phyloP scores from a whole-genome alignment of 2,888 invertebrate species.

The Campoplex capitator region DNA sequence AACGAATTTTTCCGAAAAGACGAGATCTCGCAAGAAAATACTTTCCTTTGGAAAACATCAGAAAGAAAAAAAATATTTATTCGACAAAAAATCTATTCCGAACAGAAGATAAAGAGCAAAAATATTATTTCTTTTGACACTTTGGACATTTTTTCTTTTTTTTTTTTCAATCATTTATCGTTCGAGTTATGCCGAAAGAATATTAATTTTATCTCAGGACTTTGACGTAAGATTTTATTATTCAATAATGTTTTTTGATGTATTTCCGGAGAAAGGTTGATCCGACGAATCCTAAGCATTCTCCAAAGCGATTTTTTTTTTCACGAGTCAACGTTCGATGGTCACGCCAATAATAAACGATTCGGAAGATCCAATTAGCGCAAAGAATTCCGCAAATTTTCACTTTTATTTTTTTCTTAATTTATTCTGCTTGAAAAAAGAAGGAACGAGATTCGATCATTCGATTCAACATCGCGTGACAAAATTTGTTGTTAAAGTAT shows the following conservation, averaged over 20 bases:
- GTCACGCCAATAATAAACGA: background rate
- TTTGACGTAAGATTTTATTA: background rate
- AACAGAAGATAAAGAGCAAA: background rate
- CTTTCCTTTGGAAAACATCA: background rate
- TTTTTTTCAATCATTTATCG: no score
- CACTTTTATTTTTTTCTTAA: slow-evolving; percentile 48
- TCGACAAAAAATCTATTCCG: background rate
- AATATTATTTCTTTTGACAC: no score
- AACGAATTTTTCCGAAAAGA: background rate
- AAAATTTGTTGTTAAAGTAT: slow-evolving; percentile 21
- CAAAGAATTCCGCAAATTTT: slow-evolving; percentile 38
- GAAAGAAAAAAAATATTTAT: no score
- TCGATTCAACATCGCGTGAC: slow-evolving; percentile 14
- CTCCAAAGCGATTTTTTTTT: background rate
- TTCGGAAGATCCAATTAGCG: background rate
- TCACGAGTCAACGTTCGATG: slow-evolving; percentile 24
- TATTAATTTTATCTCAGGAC: background rate
- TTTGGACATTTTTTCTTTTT: no score
- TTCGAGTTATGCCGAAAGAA: background rate
- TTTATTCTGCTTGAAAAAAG: background rate
- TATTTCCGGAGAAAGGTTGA: slow-evolving; percentile 2
- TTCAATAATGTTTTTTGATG: background rate
- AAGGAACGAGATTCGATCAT: background rate
- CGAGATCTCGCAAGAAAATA: background rate
- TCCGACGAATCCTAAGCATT: slow-evolving; percentile 2